Evolutionary conservation across 2,113 vertebrate species (phyloP), one percentile per base, ranked within the genome.

Genomic region (Canis aureus): DNA sequence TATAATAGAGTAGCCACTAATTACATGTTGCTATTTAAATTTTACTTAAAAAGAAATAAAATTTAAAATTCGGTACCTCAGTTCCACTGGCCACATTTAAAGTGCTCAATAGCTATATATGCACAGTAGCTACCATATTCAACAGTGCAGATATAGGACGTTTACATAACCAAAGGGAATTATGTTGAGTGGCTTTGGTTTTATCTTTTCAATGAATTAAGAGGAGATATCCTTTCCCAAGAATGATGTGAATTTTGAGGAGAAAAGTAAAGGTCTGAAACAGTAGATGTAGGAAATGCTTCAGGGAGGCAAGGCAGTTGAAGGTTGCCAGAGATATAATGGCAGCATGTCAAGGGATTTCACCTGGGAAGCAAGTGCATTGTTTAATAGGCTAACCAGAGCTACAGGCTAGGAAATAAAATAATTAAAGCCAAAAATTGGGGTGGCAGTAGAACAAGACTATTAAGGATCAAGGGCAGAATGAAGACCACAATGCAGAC

Each of bases 21-120:
- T 57, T 89, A 91, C 11, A 73, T 51, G 23, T 10, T 90, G 13
- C 29, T 71, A 91, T 92, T 96, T 93, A 91, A 86, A 91, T 67
- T 94, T 87, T 78, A 78, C 81, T 89, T 89, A 80, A 95, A 83
- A 71, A 69, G 83, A 66, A 73, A 89, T 85, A 62, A 66, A 87
- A 38, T 71, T 62, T 22, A 84, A 73, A 84, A 66, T 67, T 69
- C 57, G 95, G 25, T 66, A 55, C 15, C 32, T 76, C 32, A n/a
- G 3, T 83, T 15, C 82, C 51, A 62, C 25, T 23, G 87, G 67
- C 32, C 59, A 23, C 16, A 62, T 73, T 71, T 64, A 8, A 60
- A 74, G 10, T 64, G 35, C 59, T 79, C 25, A 35, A 38, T 43
- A 82, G 17, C 29, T 35, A 1, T 51, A 53, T 9, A 1, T 16